Conservation (phyloP, 1,140 invertebrate genomes). For the Micrasema longulum region DNA sequence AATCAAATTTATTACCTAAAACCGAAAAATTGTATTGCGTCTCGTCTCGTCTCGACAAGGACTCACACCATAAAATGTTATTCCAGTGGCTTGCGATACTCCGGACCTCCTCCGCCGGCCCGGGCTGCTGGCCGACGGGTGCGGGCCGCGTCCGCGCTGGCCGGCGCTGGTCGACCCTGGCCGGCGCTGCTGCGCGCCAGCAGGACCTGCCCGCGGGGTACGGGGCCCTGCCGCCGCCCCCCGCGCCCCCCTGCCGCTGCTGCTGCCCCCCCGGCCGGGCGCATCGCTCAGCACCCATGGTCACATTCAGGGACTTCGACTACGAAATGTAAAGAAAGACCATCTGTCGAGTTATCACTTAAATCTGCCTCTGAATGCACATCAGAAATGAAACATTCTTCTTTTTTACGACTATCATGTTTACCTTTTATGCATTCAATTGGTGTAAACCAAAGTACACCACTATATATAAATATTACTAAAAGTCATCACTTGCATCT, state of each 20-base stretch:
- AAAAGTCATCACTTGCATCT: too few relatives aligned
- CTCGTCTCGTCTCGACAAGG: too few relatives aligned
- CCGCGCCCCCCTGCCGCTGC: conserved; percentile 25
- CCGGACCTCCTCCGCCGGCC: conserved; percentile 51
- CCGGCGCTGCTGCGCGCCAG: conserved; percentile 45
- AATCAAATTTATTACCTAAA: too few relatives aligned
- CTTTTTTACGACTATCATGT: too few relatives aligned
- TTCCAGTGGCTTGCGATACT: conserved; percentile 49
- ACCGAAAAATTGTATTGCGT: too few relatives aligned
- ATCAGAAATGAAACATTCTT: too few relatives aligned
- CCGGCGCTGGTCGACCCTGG: conserved; percentile 25
- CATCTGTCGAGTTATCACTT: neutral
- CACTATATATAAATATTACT: too few relatives aligned
- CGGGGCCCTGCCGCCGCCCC: conserved; percentile 41
- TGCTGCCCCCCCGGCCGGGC: conserved; percentile 42
- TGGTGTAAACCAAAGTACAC: too few relatives aligned
- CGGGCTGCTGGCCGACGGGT: conserved; percentile 30
- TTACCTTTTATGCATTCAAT: too few relatives aligned
- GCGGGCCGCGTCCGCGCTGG: conserved; percentile 30
- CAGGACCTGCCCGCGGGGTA: conserved; percentile 46
- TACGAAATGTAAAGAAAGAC: conserved; percentile 42
- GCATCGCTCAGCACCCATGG: conserved; percentile 50
- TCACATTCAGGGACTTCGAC: conserved; percentile 50
- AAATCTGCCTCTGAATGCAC: too few relatives aligned
- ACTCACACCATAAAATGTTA: too few relatives aligned